These are phyloP conservation scores for Pyrgus malvae DNA, from an alignment of 2,888 invertebrate species.

Conservation along the genomic window DNA sequence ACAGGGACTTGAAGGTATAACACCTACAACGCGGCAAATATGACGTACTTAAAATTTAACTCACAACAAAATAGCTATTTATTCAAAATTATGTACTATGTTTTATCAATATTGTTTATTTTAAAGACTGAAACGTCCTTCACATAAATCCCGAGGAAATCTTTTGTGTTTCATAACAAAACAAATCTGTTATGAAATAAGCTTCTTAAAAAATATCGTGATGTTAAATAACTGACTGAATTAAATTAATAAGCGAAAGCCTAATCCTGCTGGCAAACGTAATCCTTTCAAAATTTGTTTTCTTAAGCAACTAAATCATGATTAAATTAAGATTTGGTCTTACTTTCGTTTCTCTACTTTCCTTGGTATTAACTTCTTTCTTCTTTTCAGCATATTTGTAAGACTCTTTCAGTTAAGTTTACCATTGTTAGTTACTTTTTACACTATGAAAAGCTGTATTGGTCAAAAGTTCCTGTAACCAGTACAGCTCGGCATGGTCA, in stretches of 20 bases:
- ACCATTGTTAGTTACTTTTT: background rate
- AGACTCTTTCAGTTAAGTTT: no score
- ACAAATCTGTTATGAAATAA: background rate
- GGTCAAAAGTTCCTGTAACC: background rate
- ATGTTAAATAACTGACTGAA: background rate
- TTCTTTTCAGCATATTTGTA: no score
- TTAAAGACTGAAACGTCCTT: no score
- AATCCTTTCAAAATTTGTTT: conserved; percentile 32
- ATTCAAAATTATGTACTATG: no score
- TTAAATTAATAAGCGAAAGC: conserved; percentile 3
- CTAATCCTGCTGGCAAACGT: conserved; percentile 15
- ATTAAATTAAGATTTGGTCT: conserved; percentile 7
- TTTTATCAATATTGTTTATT: no score
- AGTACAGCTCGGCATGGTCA: conserved; percentile 1
- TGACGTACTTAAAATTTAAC: no score
- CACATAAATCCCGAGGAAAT: no score
- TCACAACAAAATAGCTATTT: no score
- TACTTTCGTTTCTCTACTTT: no score
- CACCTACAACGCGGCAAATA: no score
- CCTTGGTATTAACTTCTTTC: no score
- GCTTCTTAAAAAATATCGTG: background rate
- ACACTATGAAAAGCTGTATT: background rate
- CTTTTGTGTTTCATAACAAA: background rate
- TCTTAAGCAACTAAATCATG: conserved; percentile 20
- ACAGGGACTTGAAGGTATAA: no score